These are phyloP conservation scores for Sebastes vulpes DNA, from an alignment of 2,797 vertebrate genomes.

Conservation along the genomic window DNA sequence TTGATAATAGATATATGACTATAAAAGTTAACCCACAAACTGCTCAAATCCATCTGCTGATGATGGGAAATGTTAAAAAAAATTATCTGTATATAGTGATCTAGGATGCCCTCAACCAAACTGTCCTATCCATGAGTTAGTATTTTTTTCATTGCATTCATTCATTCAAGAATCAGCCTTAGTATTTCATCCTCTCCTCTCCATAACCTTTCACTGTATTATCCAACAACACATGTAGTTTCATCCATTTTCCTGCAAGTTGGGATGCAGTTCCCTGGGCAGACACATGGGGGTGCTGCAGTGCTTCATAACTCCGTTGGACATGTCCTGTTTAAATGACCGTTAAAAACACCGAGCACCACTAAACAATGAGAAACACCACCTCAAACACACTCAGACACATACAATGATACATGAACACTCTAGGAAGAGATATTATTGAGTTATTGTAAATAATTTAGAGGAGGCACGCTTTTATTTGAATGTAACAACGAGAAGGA, in stretches of 20 bases:
- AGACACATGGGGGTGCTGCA: slow-evolving; percentile 57
- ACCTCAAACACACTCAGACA: not conserved
- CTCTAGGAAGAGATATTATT: not conserved
- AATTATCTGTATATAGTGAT: not conserved
- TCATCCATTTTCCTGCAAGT: not conserved
- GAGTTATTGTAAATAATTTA: not conserved
- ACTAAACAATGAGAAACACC: not conserved
- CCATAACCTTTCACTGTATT: not conserved
- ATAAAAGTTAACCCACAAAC: not conserved
- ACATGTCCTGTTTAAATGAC: not conserved
- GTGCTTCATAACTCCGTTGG: slow-evolving; percentile 35
- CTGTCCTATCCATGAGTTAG: not conserved
- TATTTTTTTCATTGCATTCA: not conserved
- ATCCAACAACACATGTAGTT: not conserved
- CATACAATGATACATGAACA: not conserved
- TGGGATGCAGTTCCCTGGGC: not conserved
- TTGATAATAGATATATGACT: not conserved
- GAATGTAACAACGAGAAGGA: not conserved
- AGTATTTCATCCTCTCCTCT: not conserved
- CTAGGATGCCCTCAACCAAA: not conserved
- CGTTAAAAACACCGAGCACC: not conserved
- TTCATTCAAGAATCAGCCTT: not conserved
- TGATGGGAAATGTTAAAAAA: not conserved
- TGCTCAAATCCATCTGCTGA: not conserved
- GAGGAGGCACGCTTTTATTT: not conserved